These are phyloP conservation scores for Pomatorhinus ruficollis DNA, from an alignment of 2,113 vertebrate species.

Conservation along the genomic window DNA sequence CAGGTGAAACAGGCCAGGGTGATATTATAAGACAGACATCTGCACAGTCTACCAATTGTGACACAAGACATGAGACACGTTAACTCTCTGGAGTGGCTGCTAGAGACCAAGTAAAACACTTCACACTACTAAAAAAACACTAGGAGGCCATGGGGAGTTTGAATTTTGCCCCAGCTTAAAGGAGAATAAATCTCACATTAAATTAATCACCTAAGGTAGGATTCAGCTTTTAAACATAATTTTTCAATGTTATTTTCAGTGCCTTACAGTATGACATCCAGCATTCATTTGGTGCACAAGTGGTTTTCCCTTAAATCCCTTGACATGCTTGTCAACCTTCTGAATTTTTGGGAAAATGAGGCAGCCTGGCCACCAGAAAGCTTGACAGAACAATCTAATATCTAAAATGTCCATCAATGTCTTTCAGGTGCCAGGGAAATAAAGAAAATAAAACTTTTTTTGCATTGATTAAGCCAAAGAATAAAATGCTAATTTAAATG, in stretches of 20 bases:
- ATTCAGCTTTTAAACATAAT: not conserved
- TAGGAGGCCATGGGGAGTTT: not conserved
- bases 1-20: not conserved
- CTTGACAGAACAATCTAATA: not conserved
- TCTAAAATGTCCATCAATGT: not conserved
- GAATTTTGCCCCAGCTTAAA: not conserved
- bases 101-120: not conserved
- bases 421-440: not conserved
- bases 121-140: not conserved
- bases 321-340: not conserved
- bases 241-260: not conserved
- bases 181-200: not conserved
- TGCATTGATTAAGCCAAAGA: fast-evolving
- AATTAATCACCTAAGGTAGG: not conserved
- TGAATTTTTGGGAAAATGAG: not conserved
- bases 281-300: not conserved
- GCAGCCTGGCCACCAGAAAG: not conserved
- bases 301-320: not conserved
- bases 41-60: not conserved
- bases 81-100: not conserved
- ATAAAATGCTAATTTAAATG: not conserved
- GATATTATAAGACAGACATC: not conserved
- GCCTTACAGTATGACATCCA: not conserved
- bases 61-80: not conserved
- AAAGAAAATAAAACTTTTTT: not conserved